Evolutionary conservation across 2,797 vertebrate genomes (phyloP), one percentile per base, ranked within the genome.

Genomic region (Microhierax caerulescens): DNA sequence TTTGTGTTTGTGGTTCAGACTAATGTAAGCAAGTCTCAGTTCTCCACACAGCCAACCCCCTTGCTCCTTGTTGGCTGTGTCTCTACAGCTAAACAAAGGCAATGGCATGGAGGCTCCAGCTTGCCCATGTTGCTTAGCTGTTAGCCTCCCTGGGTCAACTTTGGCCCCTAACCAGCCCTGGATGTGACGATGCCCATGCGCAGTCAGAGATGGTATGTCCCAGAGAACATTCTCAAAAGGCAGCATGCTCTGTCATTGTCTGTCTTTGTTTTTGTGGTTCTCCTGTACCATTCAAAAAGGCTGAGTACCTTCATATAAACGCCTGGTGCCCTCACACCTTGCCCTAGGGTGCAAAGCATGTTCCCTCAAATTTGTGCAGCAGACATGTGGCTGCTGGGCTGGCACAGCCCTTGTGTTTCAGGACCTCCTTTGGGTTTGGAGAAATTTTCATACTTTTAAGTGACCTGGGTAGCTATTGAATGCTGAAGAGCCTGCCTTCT

Each of bases 171-270:
- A 5, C 6, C 16, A 28, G 34, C 37, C 48, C 20, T 14, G 23
- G 20, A 3, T 64, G 37, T 47, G 74, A 11, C 0, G 1, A 9
- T 77, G 64, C n/a, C n/a, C 0, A 0, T 45, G 36, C 2, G 1
- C 21, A 17, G 63, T 39, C 13, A 4, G 61, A 61, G 57, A 14
- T 37, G 20, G 13, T 70, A 12, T 16, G 3, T 56, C 36, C 61
- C 53, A 43, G 37, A 61, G 22, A 43, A 47, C 1, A 0, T 53
- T 92, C 25, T 57, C 32, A n/a, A 57, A 59, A 64, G 68, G 56
- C 43, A 60, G 14, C 13, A 4, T 2, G 13, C 28, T 77, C 36
- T 5, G 5, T 32, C 1, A 2, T 72, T 37, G 50, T 37, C 32
- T 74, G 28, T n/a, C 21, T 84, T 72, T 84, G 37, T 50, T 78